phyloP scores from a whole-genome alignment of 1,140 invertebrate species.

The Apis florea region DNA sequence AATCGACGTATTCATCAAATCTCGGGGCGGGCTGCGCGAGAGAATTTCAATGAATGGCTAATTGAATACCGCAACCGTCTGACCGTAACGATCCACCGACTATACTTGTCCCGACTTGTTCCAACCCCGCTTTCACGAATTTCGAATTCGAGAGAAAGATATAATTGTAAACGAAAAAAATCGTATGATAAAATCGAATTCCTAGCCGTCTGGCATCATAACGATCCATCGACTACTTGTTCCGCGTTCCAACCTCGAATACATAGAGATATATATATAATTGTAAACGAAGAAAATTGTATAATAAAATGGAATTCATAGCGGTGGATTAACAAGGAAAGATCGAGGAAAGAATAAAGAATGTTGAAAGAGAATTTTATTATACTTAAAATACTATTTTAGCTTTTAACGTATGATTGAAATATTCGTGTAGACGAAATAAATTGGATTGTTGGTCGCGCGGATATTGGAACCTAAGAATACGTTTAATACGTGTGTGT shows the following conservation, averaged over 20 bases:
- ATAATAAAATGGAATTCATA: too few relatives aligned
- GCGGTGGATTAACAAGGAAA: too few relatives aligned
- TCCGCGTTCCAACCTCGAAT: too few relatives aligned
- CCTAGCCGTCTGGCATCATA: constrained; percentile 28
- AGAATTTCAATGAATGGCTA: constrained; percentile 27
- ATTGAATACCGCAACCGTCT: constrained; percentile 21
- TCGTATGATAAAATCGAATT: too few relatives aligned
- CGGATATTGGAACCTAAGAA: background rate
- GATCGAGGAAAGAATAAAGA: too few relatives aligned
- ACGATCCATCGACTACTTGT: background rate
- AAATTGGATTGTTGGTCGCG: background rate
- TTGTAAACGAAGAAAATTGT: too few relatives aligned
- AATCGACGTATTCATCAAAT: constrained; percentile 28
- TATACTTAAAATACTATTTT: too few relatives aligned
- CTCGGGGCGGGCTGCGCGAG: background rate
- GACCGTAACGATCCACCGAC: constrained; percentile 16
- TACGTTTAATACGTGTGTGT: too few relatives aligned
- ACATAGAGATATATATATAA: too few relatives aligned
- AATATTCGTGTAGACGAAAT: background rate
- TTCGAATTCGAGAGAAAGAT: too few relatives aligned
- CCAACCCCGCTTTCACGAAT: background rate
- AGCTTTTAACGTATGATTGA: background rate
- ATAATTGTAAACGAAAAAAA: too few relatives aligned
- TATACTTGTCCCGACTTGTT: constrained; percentile 2
- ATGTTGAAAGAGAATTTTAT: too few relatives aligned